Percentiles rank a stretch among this genome's conserved stretches.
phyloP scores from a whole-genome alignment of 2,113 vertebrate genomes.

The Romanogobio albipinnatus region DNA sequence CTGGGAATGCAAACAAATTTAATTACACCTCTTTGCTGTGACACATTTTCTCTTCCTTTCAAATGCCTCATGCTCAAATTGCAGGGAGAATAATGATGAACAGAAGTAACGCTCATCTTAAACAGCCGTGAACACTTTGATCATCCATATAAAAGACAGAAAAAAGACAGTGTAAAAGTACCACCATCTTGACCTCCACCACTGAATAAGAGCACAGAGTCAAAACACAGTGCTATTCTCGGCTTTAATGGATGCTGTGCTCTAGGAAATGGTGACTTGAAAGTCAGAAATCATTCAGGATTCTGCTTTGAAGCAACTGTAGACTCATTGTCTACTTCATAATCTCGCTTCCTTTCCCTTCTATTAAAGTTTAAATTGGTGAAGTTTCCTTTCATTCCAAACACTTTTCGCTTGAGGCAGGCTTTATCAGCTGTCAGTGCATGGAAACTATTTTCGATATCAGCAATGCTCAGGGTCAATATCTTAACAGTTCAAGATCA shows the following conservation, averaged over 20 bases:
- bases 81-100: conserved; percentile 45
- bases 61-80: conserved; percentile 39
- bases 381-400: not conserved
- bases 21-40: conserved; percentile 53
- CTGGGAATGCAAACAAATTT: conserved; percentile 54
- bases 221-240: conserved; percentile 9
- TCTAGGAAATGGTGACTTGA: not conserved
- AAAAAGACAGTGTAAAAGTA: conserved; percentile 6
- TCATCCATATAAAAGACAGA: conserved; percentile 30
- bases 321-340: not conserved
- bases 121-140: conserved; percentile 31
- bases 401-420: not conserved
- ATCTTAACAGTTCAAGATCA: not conserved
- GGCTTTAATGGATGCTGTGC: conserved; percentile 29
- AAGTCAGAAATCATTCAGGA: conserved; percentile 18
- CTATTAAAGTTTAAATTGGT: not conserved
- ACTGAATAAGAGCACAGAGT: not conserved
- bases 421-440: not conserved
- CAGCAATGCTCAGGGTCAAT: not conserved
- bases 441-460: not conserved
- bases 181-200: conserved; percentile 28
- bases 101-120: not conserved
- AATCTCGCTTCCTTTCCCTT: conserved; percentile 11
- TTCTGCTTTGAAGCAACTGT: conserved; percentile 10
- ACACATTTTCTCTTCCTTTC: conserved; percentile 41